Evolutionary conservation across 2,797 vertebrate species (phyloP).

Genomic region (Lophius americanus): DNA sequence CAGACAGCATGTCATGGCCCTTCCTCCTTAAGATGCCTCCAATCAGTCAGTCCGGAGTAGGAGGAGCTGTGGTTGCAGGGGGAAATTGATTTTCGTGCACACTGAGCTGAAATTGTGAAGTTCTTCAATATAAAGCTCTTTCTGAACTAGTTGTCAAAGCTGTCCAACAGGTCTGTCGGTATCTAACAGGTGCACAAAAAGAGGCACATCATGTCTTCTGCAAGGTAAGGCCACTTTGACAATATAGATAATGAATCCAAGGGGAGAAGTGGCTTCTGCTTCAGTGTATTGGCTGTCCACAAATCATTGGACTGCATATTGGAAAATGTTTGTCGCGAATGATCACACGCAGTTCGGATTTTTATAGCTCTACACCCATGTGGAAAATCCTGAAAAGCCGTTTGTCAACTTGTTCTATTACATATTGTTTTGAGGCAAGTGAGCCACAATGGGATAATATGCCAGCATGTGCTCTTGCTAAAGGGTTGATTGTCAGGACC

Average conservation of each 20-base stretch:
- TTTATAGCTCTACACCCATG: neutral
- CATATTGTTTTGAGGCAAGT: neutral
- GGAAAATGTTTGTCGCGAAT: neutral
- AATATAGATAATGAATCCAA: neutral
- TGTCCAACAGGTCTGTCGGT: slow-evolving; percentile 68
- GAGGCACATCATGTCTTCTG: slow-evolving; percentile 70
- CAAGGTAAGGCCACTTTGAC: slow-evolving; percentile 73
- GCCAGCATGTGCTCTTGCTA: slow-evolving; percentile 15
- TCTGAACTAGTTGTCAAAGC: slow-evolving; percentile 49
- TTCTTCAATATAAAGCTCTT: slow-evolving; percentile 54
- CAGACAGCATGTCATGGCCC: slow-evolving; percentile 12
- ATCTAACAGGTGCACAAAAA: slow-evolving; percentile 31
- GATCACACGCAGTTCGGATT: too few relatives aligned
- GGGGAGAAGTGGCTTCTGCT: slow-evolving; percentile 13
- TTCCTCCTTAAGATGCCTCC: slow-evolving; percentile 49
- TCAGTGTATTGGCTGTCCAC: slow-evolving; percentile 29
- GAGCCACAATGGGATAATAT: slow-evolving; percentile 11
- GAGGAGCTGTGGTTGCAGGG: slow-evolving; percentile 47
- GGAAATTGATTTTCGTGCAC: slow-evolving; percentile 53
- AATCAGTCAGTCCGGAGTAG: slow-evolving; percentile 52
- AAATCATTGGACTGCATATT: slow-evolving; percentile 40
- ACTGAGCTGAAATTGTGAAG: slow-evolving; percentile 62
- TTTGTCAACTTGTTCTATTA: neutral
- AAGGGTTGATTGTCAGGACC: slow-evolving; percentile 25
- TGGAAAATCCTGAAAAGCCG: neutral